Percentiles rank a stretch among this genome's conserved stretches.
These are phyloP conservation scores for Urophycis tenuis DNA, from an alignment of 2,797 vertebrate genomes.

Conservation along the genomic window DNA sequence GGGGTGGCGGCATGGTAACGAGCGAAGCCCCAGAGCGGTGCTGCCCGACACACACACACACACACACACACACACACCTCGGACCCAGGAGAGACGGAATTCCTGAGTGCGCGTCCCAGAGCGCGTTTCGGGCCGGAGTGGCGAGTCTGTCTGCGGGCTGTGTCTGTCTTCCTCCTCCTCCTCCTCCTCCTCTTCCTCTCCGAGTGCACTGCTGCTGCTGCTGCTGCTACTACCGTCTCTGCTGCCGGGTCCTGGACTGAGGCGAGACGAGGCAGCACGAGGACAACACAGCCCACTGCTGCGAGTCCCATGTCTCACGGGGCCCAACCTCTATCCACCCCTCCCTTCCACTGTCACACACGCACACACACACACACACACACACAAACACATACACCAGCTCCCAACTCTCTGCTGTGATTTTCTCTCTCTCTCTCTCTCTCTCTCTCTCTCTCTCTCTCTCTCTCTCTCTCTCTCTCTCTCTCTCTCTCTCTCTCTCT, in stretches of 20 bases:
- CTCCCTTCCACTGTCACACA: not conserved
- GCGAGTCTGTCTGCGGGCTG: slow-evolving; percentile 10
- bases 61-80: too few relatives aligned
- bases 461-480: not conserved
- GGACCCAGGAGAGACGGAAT: slow-evolving; percentile 50
- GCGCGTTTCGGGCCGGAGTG: not conserved
- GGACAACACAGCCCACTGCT: not conserved
- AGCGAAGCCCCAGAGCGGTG: slow-evolving; percentile 9
- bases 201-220: not conserved
- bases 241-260: not conserved
- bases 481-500: not conserved
- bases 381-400: too few relatives aligned
- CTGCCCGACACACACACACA: slow-evolving; percentile 28
- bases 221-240: too few relatives aligned
- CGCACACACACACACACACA: too few relatives aligned
- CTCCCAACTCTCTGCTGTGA: not conserved
- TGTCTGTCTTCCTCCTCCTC: slow-evolving; percentile 3
- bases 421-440: not conserved
- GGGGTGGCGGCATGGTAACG: slow-evolving; percentile 3
- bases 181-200: too few relatives aligned
- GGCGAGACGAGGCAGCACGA: not conserved
- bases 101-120: slow-evolving; percentile 32
- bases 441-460: slow-evolving; percentile 7
- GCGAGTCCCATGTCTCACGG: not conserved
- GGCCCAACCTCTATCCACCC: not conserved